Base-by-base conservation (phyloP, 2,888 invertebrate species). In the Protonemura montana region DNA sequence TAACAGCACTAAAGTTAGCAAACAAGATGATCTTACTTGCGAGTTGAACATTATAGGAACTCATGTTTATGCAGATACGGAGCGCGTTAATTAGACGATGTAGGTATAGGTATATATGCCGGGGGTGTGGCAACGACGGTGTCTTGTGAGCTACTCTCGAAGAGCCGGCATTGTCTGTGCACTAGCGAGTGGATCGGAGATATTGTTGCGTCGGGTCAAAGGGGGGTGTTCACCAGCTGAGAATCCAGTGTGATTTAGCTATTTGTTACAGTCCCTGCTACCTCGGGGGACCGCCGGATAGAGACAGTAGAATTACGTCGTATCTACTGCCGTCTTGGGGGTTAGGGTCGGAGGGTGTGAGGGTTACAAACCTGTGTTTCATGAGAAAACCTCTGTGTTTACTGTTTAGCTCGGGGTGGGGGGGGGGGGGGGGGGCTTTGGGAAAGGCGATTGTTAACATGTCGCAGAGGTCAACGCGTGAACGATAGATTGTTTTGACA, bases 41-140 rank as follows among this genome's bases (percentile, higher is more conserved):
- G 30, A 29, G 28, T 35, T 41, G 41, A 42, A 84, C 21, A 59
- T 26, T 16, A 59, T 13, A 84, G 42, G 28, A 84, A 59, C 84
- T 84, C 84, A 76, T 84, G 84, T 84, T 84, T 84, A 84, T 84
- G 84, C 26, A 84, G 29, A 84, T 84, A 28, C n/a, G 27, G 1
- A 59, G 59, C 0, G 13, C 28, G 29, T 59, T 84, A 84, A 84
- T 84, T 84, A 84, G 76, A 84, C 41, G 26, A 84, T 25, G 83
- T 42, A 41, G 13, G n/a, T 35, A 10, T 35, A 35, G 3, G 10
- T 35, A 35, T 35, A 35, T 35, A 35, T 35, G 21, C 76, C 28
- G 26, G 6, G 78, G 10, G 78, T 1, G 78, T 10, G 78, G 78
- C 59, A 16, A 6, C 78, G 28, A 7, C 78, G 78, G 78, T 10